Evolutionary conservation across 2,888 invertebrate species (phyloP).

Genomic region (Sphaerophoria taeniata): DNA sequence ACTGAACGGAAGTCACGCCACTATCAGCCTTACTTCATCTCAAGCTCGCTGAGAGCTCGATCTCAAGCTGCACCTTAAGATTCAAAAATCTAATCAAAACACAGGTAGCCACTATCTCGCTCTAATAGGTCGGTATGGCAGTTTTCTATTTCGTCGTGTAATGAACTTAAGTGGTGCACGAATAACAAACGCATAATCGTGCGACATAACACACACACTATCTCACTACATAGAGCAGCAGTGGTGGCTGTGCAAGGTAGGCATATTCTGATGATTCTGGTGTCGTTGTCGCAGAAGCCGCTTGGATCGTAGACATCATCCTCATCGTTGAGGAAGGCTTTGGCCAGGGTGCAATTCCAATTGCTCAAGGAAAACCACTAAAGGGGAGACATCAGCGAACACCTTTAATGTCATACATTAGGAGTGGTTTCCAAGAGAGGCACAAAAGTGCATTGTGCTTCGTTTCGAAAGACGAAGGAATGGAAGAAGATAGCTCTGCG

Average conservation of each 20-base stretch:
- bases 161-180: constrained; percentile 73
- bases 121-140: not conserved
- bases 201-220: constrained; percentile 20
- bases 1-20: constrained; percentile 72
- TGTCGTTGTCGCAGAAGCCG: constrained; percentile 5
- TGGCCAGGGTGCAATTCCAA: constrained; percentile 57
- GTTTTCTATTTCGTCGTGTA: constrained; percentile 52
- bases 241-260: constrained; percentile 26
- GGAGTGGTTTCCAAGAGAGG: constrained; percentile 47
- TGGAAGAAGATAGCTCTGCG: not conserved
- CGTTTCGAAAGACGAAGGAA: not conserved
- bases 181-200: constrained; percentile 70
- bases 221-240: constrained; percentile 1
- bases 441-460: constrained; percentile 54
- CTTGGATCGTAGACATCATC: no score
- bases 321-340: constrained; percentile 2
- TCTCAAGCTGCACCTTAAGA: constrained; percentile 33
- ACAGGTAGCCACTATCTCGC: constrained; percentile 33
- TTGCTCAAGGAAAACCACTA: constrained; percentile 49
- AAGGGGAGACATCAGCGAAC: constrained; percentile 62
- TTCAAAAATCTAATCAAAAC: constrained; percentile 70
- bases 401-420: constrained; percentile 73
- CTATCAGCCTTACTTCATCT: constrained; percentile 35
- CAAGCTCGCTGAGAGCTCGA: not conserved
- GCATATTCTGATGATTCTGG: not conserved